These are phyloP conservation scores for Catagonus wagneri DNA, from an alignment of 2,113 vertebrate genomes.

Conservation along the genomic window DNA sequence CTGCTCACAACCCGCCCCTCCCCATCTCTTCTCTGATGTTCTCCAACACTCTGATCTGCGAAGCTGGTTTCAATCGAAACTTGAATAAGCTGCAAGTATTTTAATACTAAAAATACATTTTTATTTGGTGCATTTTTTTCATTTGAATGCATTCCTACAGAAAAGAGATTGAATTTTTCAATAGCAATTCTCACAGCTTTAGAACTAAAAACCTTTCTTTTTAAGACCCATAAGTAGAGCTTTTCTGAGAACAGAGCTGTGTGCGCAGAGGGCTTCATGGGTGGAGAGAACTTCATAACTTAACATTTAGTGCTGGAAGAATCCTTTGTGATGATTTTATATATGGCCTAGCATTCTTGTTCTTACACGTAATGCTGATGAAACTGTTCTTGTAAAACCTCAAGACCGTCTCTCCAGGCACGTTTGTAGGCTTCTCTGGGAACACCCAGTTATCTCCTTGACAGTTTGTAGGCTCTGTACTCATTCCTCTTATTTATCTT, in stretches of 20 bases:
- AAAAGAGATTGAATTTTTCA: not conserved
- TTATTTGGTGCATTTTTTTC: not conserved
- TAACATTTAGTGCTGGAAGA: not conserved
- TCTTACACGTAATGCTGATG: not conserved
- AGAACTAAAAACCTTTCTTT: slow-evolving; percentile 3
- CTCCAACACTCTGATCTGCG: not conserved
- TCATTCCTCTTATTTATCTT: not conserved
- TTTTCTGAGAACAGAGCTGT: not conserved
- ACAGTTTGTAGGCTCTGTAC: not conserved
- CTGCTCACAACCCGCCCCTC: not conserved
- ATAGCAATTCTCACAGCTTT: not conserved
- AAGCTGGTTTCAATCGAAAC: not conserved
- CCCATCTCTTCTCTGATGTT: not conserved
- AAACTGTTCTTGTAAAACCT: slow-evolving; percentile 37
- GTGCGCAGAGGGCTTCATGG: not conserved
- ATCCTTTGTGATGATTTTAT: slow-evolving; percentile 32
- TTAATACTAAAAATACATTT: slow-evolving; percentile 29
- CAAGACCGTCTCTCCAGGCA: not conserved
- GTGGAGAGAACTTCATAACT: not conserved
- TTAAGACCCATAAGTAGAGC: not conserved
- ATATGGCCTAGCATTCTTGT: not conserved
- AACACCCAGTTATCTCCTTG: not conserved
- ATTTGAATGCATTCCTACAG: not conserved
- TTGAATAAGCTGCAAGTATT: not conserved
- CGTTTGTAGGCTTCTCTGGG: not conserved